Conservation (phyloP, 2,888 invertebrate species). For the Saturnia japonica region DNA sequence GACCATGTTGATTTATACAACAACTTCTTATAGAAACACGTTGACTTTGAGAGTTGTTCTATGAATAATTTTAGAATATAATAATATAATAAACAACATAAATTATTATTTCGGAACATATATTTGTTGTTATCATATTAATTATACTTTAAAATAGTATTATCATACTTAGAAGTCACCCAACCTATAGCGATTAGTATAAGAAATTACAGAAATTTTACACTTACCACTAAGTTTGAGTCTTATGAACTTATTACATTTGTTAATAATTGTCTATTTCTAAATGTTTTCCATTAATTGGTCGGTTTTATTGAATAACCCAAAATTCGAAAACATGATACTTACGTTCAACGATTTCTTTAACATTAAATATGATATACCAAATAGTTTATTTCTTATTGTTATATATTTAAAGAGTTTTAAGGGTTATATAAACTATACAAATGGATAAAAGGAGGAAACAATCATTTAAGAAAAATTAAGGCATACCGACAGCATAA, state of each 20-base stretch:
- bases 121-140: neutral
- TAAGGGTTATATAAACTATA: no score
- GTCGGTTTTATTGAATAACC: neutral
- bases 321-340: neutral
- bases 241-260: neutral
- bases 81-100: neutral
- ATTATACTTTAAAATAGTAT: neutral
- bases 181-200: no score
- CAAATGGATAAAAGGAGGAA: no score
- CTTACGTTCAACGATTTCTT: neutral
- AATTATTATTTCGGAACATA: neutral
- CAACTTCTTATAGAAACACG: slow-evolving; percentile 1
- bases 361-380: no score
- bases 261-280: neutral
- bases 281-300: neutral
- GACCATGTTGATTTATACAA: neutral
- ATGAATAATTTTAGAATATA: neutral
- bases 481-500: no score
- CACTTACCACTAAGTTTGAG: neutral
- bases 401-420: neutral
- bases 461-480: no score
- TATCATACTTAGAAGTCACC: neutral
- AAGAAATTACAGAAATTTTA: neutral
- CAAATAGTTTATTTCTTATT: neutral
- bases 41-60: neutral